phyloP scores from a whole-genome alignment of 2,113 vertebrate species.

The Piaya cayana region DNA sequence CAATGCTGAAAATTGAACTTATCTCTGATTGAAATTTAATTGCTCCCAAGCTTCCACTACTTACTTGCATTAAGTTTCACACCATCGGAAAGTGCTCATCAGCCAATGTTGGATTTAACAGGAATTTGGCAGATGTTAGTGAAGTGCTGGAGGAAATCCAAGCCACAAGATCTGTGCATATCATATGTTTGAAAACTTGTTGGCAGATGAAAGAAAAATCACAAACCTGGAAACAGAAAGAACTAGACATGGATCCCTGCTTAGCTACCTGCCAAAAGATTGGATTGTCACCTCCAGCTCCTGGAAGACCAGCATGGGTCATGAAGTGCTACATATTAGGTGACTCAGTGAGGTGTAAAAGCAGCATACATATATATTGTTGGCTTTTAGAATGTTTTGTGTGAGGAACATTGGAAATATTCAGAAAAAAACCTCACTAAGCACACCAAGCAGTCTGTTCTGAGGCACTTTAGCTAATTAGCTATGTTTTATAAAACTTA shows the following conservation, averaged over 20 bases:
- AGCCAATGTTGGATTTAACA: constrained; percentile 40
- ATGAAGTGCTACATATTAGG: not conserved
- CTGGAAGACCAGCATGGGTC: not conserved
- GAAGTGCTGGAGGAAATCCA: constrained; percentile 56
- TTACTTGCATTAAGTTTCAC: constrained; percentile 65
- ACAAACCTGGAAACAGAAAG: constrained; percentile 31
- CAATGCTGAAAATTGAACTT: constrained; percentile 39
- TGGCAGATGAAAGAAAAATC: constrained; percentile 46
- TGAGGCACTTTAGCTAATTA: constrained; percentile 36
- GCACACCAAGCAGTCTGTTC: not conserved
- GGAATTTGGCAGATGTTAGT: constrained; percentile 70
- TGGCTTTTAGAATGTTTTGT: not conserved
- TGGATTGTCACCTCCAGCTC: not conserved
- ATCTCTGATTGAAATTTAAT: constrained; percentile 69
- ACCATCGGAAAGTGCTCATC: constrained; percentile 51
- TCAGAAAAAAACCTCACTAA: not conserved
- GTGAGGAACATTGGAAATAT: constrained; percentile 6
- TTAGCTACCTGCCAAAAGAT: not conserved
- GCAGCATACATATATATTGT: not conserved
- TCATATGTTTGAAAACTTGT: constrained; percentile 54
- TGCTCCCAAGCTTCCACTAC: constrained; percentile 61
- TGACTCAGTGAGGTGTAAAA: not conserved
- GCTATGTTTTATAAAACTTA: not conserved
- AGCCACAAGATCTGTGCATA: constrained; percentile 33
- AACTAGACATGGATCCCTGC: not conserved